Conservation (phyloP, 2,113 vertebrate genomes). For the Xenotilapia leptura region DNA sequence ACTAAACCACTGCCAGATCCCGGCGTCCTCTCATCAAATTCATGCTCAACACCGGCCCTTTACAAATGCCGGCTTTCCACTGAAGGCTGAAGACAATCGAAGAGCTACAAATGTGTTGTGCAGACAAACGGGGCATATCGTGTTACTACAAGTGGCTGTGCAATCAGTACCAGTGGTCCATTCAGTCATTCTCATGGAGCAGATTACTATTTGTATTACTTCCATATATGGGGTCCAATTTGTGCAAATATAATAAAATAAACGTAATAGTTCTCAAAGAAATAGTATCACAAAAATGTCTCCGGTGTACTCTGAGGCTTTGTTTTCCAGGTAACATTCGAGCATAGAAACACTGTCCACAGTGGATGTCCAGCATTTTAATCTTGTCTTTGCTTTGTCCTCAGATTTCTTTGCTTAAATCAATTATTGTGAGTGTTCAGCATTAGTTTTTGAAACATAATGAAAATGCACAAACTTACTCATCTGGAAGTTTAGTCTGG, state of each 20-base stretch:
- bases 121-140: background rate
- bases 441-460: background rate
- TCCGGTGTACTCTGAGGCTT: background rate
- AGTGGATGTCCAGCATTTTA: background rate
- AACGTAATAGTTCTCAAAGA: background rate
- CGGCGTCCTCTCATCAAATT: background rate
- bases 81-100: background rate
- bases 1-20: background rate
- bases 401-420: background rate
- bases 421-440: background rate
- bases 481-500: background rate
- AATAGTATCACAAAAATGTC: background rate
- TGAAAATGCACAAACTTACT: background rate
- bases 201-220: fast-evolving
- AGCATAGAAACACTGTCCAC: background rate
- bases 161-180: background rate
- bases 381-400: background rate
- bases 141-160: background rate
- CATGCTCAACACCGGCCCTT: background rate
- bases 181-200: background rate
- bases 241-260: background rate
- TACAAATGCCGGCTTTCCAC: background rate
- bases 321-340: background rate
- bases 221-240: background rate
- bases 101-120: background rate